Evolutionary conservation across 1,140 invertebrate genomes (phyloP).

Genomic region (Macrobrachium nipponense): DNA sequence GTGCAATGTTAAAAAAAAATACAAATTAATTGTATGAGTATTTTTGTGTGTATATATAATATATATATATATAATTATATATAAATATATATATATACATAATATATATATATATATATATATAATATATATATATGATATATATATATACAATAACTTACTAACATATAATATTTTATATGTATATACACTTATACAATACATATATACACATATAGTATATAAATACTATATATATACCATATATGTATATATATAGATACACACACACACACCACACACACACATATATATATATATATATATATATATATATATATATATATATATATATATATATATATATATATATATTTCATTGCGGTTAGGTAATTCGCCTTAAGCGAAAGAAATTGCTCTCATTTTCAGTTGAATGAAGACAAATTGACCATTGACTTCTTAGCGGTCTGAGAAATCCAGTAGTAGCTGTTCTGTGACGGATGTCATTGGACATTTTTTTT

Average conservation of each 20-base stretch:
- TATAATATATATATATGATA: slow-evolving; percentile 2
- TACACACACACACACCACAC: not conserved
- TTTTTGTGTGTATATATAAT: not conserved
- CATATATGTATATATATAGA: too few species aligned
- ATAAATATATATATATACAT: slow-evolving; percentile 7
- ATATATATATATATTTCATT: slow-evolving; percentile 5
- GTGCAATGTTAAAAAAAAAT: too few species aligned
- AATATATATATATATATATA: slow-evolving; percentile 17
- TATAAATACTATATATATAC: slow-evolving; percentile 6
- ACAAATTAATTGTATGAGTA: not conserved
- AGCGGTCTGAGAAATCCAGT: too few species aligned
- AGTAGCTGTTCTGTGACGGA: too few species aligned
- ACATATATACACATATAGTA: slow-evolving; percentile 10
- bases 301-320: slow-evolving; percentile 22
- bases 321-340: slow-evolving; percentile 19
- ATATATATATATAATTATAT: not conserved
- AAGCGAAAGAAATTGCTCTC: not conserved
- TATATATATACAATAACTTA: too few species aligned
- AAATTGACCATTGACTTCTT: too few species aligned
- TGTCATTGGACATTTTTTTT: too few species aligned
- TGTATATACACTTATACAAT: slow-evolving; percentile 4
- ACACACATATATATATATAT: slow-evolving; percentile 15
- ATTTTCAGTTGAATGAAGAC: not conserved
- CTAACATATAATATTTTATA: too few species aligned
- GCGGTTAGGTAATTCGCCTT: not conserved